phyloP scores from a whole-genome alignment of 2,113 vertebrate genomes.

The Syrmaticus mikado region DNA sequence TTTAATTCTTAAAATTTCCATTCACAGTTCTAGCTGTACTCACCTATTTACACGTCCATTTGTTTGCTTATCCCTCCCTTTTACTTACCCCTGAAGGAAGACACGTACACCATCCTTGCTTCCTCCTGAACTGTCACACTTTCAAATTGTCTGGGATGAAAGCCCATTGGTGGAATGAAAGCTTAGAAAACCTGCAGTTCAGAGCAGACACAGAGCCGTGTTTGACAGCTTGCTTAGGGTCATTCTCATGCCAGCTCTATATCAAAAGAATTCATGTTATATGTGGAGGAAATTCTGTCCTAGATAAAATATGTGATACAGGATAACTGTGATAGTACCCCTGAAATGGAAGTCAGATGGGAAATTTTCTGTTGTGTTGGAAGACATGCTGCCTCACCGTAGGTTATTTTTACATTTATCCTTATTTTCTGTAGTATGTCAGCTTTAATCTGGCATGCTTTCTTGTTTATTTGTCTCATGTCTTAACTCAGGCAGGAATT shows the following conservation, averaged over 20 bases:
- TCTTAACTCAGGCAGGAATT: neutral
- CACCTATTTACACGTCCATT: neutral
- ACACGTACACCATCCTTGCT: neutral
- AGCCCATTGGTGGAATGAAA: neutral
- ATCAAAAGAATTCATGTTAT: neutral
- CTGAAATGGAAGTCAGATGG: neutral
- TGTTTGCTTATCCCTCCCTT: neutral
- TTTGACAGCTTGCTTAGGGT: neutral
- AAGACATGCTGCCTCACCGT: neutral
- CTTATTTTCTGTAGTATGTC: neutral
- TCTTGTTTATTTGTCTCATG: neutral
- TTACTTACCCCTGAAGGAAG: neutral
- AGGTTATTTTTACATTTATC: neutral
- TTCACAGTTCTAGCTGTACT: neutral
- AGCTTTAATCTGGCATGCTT: neutral
- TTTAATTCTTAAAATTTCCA: neutral
- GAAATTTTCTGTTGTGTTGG: neutral
- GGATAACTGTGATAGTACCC: neutral
- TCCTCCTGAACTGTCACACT: neutral
- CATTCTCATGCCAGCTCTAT: accelerated
- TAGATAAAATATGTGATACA: neutral
- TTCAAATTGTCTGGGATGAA: neutral
- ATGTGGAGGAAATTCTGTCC: neutral
- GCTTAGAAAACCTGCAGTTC: neutral
- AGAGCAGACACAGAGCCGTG: neutral